Evolutionary conservation across 1,140 invertebrate genomes (phyloP).

Genomic region (Lanistes nyassanus): DNA sequence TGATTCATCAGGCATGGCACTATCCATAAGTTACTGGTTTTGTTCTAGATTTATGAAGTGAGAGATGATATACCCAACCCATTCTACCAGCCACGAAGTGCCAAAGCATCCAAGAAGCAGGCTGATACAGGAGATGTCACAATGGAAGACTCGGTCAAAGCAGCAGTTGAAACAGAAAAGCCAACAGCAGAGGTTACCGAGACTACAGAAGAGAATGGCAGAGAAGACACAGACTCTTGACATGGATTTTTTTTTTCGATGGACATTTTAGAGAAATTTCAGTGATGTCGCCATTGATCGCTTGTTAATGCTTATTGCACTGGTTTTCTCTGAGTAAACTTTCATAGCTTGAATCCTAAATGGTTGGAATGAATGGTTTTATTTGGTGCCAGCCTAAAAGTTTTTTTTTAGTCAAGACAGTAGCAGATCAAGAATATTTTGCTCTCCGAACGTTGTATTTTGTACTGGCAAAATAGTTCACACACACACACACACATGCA

Average conservation of each 20-base stretch:
- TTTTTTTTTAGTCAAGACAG: too few relatives aligned
- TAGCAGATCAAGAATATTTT: too few relatives aligned
- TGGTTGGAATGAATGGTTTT: too few relatives aligned
- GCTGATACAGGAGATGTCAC: not conserved
- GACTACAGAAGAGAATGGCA: not conserved
- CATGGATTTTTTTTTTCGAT: not conserved
- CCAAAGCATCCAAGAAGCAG: not conserved
- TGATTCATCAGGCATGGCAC: not conserved
- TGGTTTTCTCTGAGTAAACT: too few relatives aligned
- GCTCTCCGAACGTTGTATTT: too few relatives aligned
- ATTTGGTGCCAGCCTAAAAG: too few relatives aligned
- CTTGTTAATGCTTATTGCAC: too few relatives aligned
- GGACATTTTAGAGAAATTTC: too few relatives aligned
- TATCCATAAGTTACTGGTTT: conserved; percentile 1
- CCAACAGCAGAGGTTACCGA: not conserved
- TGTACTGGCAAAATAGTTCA: too few relatives aligned
- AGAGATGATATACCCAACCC: conserved; percentile 58
- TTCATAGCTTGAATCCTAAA: too few relatives aligned
- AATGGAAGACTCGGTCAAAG: not conserved
- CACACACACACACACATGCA: too few relatives aligned
- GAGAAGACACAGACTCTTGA: not conserved
- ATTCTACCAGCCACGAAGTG: conserved; percentile 31
- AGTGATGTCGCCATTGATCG: too few relatives aligned
- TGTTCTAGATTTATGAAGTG: conserved; percentile 57
- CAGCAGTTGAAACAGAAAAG: not conserved